phyloP scores from a whole-genome alignment of 2,113 vertebrate species.

The Crotalus helleri region DNA sequence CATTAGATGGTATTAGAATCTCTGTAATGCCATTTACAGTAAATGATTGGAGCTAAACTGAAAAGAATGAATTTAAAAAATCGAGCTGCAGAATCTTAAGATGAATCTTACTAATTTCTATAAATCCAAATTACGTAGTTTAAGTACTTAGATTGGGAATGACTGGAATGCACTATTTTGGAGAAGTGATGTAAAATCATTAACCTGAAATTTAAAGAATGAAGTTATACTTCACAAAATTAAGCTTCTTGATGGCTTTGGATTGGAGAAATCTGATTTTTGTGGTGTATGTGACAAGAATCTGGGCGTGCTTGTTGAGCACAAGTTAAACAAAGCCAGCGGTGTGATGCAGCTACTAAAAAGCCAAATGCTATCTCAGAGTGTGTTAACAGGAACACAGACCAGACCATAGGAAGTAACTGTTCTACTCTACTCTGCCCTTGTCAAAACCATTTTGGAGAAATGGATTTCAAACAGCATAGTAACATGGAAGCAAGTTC shows the following conservation, averaged over 20 bases:
- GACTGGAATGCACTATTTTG: background rate
- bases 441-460: background rate
- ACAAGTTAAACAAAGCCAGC: background rate
- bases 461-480: background rate
- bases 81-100: background rate
- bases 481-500: background rate
- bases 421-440: background rate
- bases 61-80: background rate
- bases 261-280: background rate
- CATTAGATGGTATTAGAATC: background rate
- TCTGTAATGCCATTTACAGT: background rate
- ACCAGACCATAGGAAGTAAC: background rate
- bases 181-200: background rate
- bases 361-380: background rate
- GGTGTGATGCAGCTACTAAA: background rate
- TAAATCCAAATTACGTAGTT: background rate
- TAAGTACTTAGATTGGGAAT: background rate
- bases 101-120: background rate
- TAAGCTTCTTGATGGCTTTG: background rate
- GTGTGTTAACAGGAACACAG: background rate
- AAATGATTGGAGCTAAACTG: background rate
- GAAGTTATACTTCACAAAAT: background rate
- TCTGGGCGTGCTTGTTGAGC: background rate
- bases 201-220: background rate
- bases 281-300: background rate